Percentiles rank a stretch among this genome's conserved stretches.
These are phyloP conservation scores for Coendou prehensilis DNA, from an alignment of 2,797 vertebrate species.

Conservation along the genomic window DNA sequence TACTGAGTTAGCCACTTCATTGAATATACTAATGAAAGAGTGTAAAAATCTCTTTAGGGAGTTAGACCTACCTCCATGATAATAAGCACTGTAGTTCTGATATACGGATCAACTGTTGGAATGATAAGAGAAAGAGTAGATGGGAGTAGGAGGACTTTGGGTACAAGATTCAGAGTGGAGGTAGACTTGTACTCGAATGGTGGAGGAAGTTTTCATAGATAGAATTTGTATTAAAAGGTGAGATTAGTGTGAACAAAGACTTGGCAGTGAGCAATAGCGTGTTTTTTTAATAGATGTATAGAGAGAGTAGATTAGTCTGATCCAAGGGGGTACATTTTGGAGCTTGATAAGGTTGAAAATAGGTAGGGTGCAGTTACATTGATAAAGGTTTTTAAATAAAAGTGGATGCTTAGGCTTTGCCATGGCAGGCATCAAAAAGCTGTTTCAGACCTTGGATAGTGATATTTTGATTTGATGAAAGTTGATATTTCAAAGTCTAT, in stretches of 20 bases:
- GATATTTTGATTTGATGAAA: constrained; percentile 61
- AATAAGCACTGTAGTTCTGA: neutral
- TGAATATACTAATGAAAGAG: neutral
- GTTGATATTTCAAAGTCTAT: neutral
- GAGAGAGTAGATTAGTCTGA: constrained; percentile 27
- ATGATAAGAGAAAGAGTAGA: neutral
- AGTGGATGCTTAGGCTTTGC: constrained; percentile 7
- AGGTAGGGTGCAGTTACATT: neutral
- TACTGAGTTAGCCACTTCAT: constrained; percentile 26
- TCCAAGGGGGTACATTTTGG: neutral
- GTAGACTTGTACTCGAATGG: neutral
- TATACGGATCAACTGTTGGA: neutral
- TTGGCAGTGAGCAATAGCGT: neutral
- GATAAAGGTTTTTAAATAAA: constrained; percentile 54
- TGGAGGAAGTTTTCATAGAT: constrained; percentile 37
- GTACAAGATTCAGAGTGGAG: neutral
- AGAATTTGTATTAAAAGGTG: constrained; percentile 28
- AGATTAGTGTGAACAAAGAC: constrained; percentile 19
- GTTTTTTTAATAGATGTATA: neutral
- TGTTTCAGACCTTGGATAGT: constrained; percentile 9
- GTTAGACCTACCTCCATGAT: neutral
- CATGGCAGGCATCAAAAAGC: neutral
- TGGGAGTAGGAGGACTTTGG: neutral
- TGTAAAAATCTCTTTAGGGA: neutral
- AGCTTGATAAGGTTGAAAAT: constrained; percentile 5